phyloP scores from a whole-genome alignment of 1,140 invertebrate genomes.

The Diploscapter pachys region DNA sequence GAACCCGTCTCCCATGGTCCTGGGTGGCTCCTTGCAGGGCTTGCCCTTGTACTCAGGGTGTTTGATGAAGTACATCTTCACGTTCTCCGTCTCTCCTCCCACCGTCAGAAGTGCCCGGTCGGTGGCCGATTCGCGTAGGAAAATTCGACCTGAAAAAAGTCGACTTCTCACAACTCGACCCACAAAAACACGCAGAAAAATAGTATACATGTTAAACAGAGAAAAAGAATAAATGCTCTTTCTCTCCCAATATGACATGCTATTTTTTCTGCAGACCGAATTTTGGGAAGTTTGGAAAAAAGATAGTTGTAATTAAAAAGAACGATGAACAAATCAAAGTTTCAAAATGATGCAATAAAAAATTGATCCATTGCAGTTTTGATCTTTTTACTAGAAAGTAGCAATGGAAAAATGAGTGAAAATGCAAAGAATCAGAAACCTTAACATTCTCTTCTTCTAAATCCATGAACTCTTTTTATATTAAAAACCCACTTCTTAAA shows the following conservation, averaged over 20 bases:
- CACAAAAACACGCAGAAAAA: neutral
- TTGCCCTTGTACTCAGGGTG: constrained; percentile 66
- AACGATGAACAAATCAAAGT: too few species aligned
- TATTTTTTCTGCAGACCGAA: too few species aligned
- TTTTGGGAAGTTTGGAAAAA: too few species aligned
- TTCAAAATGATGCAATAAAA: too few species aligned
- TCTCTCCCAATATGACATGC: too few species aligned
- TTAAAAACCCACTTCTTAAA: constrained; percentile 37
- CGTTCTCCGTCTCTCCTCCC: constrained; percentile 73
- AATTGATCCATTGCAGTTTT: too few species aligned
- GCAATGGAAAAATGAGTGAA: too few species aligned
- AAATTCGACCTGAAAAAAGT: constrained; percentile 45
- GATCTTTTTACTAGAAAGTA: too few species aligned
- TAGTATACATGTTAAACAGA: too few species aligned
- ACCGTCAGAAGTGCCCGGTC: constrained; percentile 71
- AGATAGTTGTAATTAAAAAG: too few species aligned
- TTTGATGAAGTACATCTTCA: constrained; percentile 67
- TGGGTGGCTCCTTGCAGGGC: constrained; percentile 70
- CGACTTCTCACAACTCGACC: neutral
- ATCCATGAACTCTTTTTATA: neutral
- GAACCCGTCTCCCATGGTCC: constrained; percentile 97
- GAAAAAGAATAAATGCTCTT: too few species aligned
- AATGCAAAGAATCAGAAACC: too few species aligned
- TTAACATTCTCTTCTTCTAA: neutral
- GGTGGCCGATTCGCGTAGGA: constrained; percentile 77